phyloP scores from a whole-genome alignment of 2,113 vertebrate species.

The Meriones unguiculatus region DNA sequence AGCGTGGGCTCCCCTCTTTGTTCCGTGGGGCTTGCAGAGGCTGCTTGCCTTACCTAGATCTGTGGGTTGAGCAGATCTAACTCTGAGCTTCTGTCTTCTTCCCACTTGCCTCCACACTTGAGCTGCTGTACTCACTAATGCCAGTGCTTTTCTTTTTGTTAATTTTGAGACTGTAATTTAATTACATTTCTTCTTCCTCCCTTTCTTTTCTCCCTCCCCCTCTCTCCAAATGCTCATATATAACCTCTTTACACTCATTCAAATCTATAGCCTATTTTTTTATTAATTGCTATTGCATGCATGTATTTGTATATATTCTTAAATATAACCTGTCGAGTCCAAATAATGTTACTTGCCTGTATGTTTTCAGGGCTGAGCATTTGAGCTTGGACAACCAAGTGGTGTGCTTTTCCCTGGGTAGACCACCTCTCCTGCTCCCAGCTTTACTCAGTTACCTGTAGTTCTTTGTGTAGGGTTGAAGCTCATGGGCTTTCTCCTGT shows the following conservation, averaged over 20 bases:
- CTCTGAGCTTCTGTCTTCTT: neutral
- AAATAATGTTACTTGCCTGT: neutral
- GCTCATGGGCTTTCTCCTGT: neutral
- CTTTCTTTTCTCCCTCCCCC: fast-evolving
- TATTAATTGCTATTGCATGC: neutral
- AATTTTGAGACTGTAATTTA: neutral
- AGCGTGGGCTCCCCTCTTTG: neutral
- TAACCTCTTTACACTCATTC: neutral
- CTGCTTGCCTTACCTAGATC: neutral
- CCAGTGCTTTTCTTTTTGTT: neutral
- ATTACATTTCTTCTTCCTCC: neutral
- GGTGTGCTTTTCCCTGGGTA: neutral
- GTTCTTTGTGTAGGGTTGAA: neutral
- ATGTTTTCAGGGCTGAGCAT: neutral
- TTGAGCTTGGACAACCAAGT: neutral
- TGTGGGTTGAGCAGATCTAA: neutral
- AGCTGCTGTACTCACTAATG: neutral
- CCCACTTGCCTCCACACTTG: neutral
- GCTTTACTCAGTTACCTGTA: neutral
- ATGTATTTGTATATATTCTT: neutral
- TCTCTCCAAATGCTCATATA: neutral
- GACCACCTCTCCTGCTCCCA: too few relatives aligned
- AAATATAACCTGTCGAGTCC: neutral
- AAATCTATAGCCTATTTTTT: neutral
- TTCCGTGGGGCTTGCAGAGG: neutral